These are phyloP conservation scores for Lottia gigantea DNA, from an alignment of 2,888 invertebrate species.

Conservation along the genomic window DNA sequence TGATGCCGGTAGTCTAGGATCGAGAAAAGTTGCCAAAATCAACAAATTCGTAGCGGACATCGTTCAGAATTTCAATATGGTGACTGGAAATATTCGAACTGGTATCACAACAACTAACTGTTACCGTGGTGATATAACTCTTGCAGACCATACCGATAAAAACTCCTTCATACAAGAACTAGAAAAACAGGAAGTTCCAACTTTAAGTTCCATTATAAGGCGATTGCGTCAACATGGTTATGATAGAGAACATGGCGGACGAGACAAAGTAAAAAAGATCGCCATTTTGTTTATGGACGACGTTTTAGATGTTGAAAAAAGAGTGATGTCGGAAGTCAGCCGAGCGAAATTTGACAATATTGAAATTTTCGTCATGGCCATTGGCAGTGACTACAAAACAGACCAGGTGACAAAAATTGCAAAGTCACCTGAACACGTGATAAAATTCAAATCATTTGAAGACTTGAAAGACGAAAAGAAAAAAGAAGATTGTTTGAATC, in stretches of 20 bases:
- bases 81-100: constrained; percentile 42
- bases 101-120: constrained; percentile 49
- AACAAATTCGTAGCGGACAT: constrained; percentile 43
- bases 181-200: background rate
- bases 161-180: background rate
- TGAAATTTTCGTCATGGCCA: constrained; percentile 38
- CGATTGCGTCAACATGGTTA: background rate
- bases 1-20: constrained; percentile 26
- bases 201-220: background rate
- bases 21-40: constrained; percentile 27
- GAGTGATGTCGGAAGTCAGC: constrained; percentile 28
- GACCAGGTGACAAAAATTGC: background rate
- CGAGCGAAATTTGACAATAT: constrained; percentile 35
- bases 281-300: constrained; percentile 54
- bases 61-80: constrained; percentile 43
- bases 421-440: background rate
- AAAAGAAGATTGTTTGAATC: background rate
- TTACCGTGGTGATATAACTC: constrained; percentile 39
- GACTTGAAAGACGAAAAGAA: background rate
- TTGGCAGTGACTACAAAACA: background rate
- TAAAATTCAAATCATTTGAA: background rate
- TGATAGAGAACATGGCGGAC: constrained; percentile 31
- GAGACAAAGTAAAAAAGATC: constrained; percentile 39
- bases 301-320: constrained; percentile 32
- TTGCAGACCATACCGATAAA: constrained; percentile 31